These are phyloP conservation scores for Sphinx pinastri DNA, from an alignment of 2,888 invertebrate species.

Conservation along the genomic window DNA sequence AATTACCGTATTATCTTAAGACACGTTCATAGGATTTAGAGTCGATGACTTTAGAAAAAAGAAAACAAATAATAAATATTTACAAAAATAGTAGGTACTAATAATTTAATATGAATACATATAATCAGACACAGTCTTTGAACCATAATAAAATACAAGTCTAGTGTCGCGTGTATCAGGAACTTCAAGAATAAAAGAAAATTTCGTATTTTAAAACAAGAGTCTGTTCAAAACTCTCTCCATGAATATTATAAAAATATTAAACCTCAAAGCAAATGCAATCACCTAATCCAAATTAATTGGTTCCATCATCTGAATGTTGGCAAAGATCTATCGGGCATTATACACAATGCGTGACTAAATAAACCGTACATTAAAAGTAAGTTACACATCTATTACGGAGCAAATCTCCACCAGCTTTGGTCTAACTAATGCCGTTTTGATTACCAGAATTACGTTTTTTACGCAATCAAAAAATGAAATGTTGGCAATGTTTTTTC, in stretches of 20 bases:
- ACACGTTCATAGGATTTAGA: background rate
- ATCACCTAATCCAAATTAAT: slow-evolving; percentile 36
- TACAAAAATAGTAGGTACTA: too few species aligned
- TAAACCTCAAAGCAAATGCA: background rate
- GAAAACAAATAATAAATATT: too few species aligned
- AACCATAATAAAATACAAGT: too few species aligned
- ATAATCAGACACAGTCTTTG: too few species aligned
- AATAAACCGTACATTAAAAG: slow-evolving; percentile 56
- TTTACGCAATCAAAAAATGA: slow-evolving; percentile 53
- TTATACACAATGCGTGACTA: slow-evolving; percentile 49
- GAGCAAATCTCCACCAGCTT: slow-evolving; percentile 54
- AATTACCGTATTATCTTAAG: background rate
- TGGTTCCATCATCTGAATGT: slow-evolving; percentile 37
- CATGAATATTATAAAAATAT: background rate
- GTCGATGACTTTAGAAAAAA: background rate
- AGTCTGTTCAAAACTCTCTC: background rate
- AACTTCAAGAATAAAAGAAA: background rate
- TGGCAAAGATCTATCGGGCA: slow-evolving; percentile 29
- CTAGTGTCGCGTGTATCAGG: too few species aligned
- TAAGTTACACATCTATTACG: slow-evolving; percentile 46
- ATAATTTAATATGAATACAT: too few species aligned
- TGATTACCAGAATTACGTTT: slow-evolving; percentile 74
- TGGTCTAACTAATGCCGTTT: slow-evolving; percentile 70
- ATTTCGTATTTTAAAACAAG: background rate
- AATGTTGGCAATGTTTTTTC: slow-evolving; percentile 48